Conservation (phyloP, 2,888 invertebrate genomes). For the Cryptus viduatorius region DNA sequence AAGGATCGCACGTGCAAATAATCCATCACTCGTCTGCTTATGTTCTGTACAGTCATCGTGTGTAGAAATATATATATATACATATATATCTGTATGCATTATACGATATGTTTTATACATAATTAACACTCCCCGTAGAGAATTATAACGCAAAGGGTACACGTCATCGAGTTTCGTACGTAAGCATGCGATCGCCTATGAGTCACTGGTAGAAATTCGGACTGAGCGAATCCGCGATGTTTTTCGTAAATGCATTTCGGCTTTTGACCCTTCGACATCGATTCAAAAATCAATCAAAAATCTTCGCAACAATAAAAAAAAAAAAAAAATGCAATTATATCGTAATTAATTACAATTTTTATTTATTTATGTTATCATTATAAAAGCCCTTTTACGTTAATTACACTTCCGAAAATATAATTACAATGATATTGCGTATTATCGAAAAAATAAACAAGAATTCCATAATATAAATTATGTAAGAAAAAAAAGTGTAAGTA, state of each 20-base stretch:
- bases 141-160: conserved; percentile 16
- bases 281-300: background rate
- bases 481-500: too few relatives aligned
- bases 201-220: background rate
- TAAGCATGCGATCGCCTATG: conserved; percentile 5
- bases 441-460: too few relatives aligned
- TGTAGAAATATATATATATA: background rate
- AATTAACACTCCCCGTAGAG: conserved; percentile 4
- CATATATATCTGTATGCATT: background rate
- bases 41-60: conserved; percentile 12
- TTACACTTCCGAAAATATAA: too few relatives aligned
- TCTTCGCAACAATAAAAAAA: background rate
- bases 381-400: too few relatives aligned
- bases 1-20: background rate
- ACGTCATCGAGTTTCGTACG: conserved; percentile 15
- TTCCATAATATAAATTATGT: too few relatives aligned
- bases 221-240: background rate
- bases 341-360: too few relatives aligned
- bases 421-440: too few relatives aligned
- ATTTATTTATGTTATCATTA: too few relatives aligned
- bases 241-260: background rate
- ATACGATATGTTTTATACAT: background rate
- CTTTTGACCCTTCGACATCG: background rate
- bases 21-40: conserved; percentile 13
- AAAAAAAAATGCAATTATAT: background rate